Evolutionary conservation across 2,797 vertebrate species (phyloP).

Genomic region (Dallia pectoralis): DNA sequence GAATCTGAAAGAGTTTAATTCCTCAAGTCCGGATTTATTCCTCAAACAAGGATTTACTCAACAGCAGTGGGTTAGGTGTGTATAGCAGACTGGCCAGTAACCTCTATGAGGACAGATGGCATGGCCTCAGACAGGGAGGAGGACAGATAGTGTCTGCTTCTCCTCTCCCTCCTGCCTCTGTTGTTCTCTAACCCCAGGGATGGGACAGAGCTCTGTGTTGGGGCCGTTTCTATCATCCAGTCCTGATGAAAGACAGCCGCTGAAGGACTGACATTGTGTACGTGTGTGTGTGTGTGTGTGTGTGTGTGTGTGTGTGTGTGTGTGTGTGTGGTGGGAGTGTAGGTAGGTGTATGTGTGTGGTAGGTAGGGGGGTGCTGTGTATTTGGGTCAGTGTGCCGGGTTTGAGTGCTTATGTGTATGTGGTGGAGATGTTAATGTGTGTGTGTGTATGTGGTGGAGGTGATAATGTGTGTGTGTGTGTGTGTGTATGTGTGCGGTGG

Average conservation of each 20-base stretch:
- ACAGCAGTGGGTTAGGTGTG: not conserved
- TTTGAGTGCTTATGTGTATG: not conserved
- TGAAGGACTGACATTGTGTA: not conserved
- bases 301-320: constrained; percentile 8
- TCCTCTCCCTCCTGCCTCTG: not conserved
- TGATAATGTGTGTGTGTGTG: constrained; percentile 1
- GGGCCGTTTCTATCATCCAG: not conserved
- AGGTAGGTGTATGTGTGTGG: not conserved
- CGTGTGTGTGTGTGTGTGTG: constrained; percentile 9
- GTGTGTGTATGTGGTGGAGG: not conserved
- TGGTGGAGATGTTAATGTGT: too few species aligned
- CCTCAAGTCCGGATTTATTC: too few species aligned
- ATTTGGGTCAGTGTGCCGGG: constrained; percentile 7
- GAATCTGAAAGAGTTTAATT: too few species aligned
- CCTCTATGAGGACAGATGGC: constrained; percentile 2
- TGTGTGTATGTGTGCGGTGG: constrained; percentile 11
- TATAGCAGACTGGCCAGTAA: not conserved
- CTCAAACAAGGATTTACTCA: too few species aligned
- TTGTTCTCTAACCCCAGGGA: constrained; percentile 6
- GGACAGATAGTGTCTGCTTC: not conserved
- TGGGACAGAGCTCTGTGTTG: not conserved
- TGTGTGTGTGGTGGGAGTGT: not conserved
- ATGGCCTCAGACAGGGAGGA: not conserved
- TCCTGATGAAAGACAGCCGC: not conserved
- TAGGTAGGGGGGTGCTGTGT: not conserved